phyloP scores from a whole-genome alignment of 37 sponge, comb jelly and placozoan species.

The Crambe crambe region DNA sequence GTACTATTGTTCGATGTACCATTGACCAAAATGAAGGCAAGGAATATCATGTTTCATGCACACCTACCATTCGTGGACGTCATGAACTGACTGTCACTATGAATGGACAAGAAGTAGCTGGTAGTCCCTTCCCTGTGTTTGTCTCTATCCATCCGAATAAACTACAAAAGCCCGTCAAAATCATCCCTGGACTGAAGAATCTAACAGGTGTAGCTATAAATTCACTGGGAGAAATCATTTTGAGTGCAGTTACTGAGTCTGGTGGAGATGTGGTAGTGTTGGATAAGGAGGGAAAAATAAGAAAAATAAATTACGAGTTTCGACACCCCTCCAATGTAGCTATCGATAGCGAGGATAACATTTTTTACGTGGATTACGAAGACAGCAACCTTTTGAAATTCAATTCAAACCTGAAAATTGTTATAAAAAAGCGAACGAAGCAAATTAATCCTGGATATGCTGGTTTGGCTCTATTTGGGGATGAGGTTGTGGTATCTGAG shows the following conservation, averaged over 20 bases:
- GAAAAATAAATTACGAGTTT: conserved; percentile 6
- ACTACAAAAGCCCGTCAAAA: too few relatives aligned
- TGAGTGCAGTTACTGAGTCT: neutral
- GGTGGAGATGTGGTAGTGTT: too few relatives aligned
- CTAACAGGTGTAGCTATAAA: conserved; percentile 4
- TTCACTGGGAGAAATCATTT: conserved; percentile 10
- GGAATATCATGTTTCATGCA: too few relatives aligned
- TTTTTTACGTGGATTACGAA: conserved; percentile 10
- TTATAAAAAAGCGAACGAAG: neutral
- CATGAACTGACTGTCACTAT: too few relatives aligned
- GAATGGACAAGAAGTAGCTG: too few relatives aligned
- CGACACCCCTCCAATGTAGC: neutral
- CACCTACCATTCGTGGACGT: too few relatives aligned
- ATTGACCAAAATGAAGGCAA: neutral
- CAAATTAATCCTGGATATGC: neutral
- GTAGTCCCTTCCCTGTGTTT: too few relatives aligned
- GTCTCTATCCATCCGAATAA: too few relatives aligned
- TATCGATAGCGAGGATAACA: conserved; percentile 34
- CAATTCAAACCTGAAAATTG: neutral
- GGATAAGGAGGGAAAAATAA: too few relatives aligned
- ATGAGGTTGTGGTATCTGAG: conserved; percentile 29
- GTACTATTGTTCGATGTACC: neutral
- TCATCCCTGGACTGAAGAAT: too few relatives aligned
- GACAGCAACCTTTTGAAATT: neutral
- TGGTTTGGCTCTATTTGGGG: neutral